phyloP scores from a whole-genome alignment of 2,113 vertebrate genomes.

The Helogale parvula region DNA sequence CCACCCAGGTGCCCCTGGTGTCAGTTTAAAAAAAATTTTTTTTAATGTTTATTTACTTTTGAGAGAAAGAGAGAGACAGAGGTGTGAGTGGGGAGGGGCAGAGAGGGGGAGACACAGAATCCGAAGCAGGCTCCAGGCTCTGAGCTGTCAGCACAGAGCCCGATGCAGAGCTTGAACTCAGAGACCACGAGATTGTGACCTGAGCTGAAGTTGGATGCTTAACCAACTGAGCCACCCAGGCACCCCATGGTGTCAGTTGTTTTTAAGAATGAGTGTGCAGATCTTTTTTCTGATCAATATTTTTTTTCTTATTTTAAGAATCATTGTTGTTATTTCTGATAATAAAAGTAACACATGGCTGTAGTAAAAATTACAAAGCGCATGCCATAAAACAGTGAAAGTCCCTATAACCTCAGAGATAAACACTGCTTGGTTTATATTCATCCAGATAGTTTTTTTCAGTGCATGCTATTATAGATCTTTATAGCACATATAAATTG shows the following conservation, averaged over 20 bases:
- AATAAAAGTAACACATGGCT: not conserved
- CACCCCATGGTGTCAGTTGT: not conserved
- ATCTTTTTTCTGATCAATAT: not conserved
- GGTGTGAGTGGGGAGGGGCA: too few species aligned
- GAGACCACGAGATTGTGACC: too few species aligned
- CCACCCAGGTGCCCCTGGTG: too few species aligned
- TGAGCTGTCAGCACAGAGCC: too few species aligned
- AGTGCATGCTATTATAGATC: not conserved
- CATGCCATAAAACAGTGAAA: not conserved
- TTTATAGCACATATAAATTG: not conserved
- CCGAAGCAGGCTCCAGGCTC: too few species aligned
- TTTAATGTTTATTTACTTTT: too few species aligned
- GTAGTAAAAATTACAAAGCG: conserved; percentile 1
- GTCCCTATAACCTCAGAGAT: not conserved
- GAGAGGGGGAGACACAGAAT: too few species aligned
- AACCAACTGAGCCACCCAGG: too few species aligned
- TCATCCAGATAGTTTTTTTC: not conserved
- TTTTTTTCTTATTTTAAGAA: conserved; percentile 41
- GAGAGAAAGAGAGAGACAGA: too few species aligned
- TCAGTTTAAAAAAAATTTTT: too few species aligned
- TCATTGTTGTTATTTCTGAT: not conserved
- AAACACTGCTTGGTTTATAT: not conserved
- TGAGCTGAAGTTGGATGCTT: too few species aligned
- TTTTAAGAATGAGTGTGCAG: not conserved
- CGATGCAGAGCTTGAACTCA: too few species aligned